These are phyloP conservation scores for Liopterus haemorrhoidalis DNA, from an alignment of 2,888 invertebrate genomes.

Conservation along the genomic window DNA sequence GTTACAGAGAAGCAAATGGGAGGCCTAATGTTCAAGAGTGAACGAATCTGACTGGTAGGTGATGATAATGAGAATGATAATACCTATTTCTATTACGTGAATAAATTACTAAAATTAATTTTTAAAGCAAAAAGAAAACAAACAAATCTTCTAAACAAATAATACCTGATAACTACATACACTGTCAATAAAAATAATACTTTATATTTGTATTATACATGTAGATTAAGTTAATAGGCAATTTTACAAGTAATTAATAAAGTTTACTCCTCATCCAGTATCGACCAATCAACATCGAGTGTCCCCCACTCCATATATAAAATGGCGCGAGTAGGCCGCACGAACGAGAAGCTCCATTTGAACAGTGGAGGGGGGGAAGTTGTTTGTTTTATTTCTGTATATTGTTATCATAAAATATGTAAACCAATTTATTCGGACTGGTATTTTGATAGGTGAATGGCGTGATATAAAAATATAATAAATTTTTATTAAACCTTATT, in stretches of 20 bases:
- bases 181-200: conserved; percentile 6
- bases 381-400: conserved; percentile 18
- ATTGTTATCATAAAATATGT: conserved; percentile 19
- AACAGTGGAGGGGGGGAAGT: background rate
- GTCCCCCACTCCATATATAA: conserved; percentile 14
- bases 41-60: too few species aligned
- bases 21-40: too few species aligned
- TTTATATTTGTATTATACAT: background rate
- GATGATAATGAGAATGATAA: too few species aligned
- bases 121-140: conserved; percentile 10
- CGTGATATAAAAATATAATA: conserved; percentile 23
- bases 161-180: conserved; percentile 2
- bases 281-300: conserved; percentile 5
- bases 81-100: too few species aligned
- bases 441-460: conserved; percentile 22
- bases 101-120: too few species aligned
- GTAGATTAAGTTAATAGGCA: too few species aligned
- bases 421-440: conserved; percentile 23
- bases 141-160: background rate
- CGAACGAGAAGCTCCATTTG: too few species aligned
- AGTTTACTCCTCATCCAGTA: background rate
- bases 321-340: conserved; percentile 17
- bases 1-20: too few species aligned
- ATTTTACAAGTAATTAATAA: too few species aligned
- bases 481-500: conserved; percentile 21